Evolutionary conservation across 2,888 invertebrate genomes (phyloP).

Genomic region (Nymphalis polychloros): DNA sequence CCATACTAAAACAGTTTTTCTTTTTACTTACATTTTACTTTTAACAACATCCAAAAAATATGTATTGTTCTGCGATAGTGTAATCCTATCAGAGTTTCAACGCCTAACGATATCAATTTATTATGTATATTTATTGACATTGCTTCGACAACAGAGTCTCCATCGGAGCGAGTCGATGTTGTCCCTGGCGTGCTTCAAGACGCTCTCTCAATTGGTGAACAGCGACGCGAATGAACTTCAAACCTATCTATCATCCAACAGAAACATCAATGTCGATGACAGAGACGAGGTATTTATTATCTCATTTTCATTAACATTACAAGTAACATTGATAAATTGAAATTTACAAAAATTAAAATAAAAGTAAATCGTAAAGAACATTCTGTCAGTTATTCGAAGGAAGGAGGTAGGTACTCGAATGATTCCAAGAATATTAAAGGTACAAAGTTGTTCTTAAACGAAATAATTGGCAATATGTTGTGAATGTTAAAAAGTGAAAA

Average conservation of each 20-base stretch:
- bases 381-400: constrained; percentile 2
- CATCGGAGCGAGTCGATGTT: constrained; percentile 96
- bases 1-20: not conserved
- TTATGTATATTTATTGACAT: not conserved
- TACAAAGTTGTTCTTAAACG: not conserved
- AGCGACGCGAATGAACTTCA: constrained; percentile 90
- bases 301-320: not conserved
- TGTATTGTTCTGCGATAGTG: not conserved
- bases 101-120: not conserved
- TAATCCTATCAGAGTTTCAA: not conserved
- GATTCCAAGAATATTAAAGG: not conserved
- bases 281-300: constrained; percentile 87
- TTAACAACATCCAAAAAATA: not conserved
- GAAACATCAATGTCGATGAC: constrained; percentile 91
- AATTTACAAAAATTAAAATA: too few species aligned
- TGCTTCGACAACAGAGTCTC: constrained; percentile 84
- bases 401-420: too few species aligned
- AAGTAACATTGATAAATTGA: too few species aligned
- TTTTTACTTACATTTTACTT: not conserved
- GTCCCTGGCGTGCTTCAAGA: constrained; percentile 90
- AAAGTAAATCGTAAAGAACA: not conserved
- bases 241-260: constrained; percentile 90
- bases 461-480: not conserved
- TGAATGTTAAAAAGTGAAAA: not conserved
- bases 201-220: constrained; percentile 89